Conservation (phyloP, 2,797 vertebrate genomes). For the Uromys caudimaculatus region DNA sequence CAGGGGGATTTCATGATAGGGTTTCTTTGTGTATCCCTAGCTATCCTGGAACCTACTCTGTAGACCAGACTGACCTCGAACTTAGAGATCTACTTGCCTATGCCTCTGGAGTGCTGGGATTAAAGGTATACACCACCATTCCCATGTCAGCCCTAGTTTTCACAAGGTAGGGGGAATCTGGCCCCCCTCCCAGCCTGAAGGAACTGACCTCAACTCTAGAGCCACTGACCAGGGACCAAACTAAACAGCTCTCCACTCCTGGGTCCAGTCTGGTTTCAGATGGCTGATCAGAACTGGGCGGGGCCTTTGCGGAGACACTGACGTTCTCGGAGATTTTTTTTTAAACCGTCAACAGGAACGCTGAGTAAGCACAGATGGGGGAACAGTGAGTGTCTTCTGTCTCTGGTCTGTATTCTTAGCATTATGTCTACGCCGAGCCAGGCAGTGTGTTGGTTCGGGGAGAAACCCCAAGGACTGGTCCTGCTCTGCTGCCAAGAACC, state of each 20-base stretch:
- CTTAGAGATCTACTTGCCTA: background rate
- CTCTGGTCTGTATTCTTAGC: background rate
- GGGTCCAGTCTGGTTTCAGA: background rate
- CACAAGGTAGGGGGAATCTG: background rate
- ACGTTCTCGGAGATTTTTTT: background rate
- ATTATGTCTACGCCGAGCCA: rapidly evolving
- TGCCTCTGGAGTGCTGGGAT: background rate
- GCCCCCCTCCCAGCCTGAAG: background rate
- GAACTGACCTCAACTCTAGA: background rate
- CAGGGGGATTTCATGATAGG: background rate
- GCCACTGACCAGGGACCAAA: background rate
- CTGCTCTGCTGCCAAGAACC: background rate
- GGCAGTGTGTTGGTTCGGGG: background rate
- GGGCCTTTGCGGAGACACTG: background rate
- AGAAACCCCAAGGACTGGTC: background rate
- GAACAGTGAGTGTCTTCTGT: background rate
- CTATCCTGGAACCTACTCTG: background rate
- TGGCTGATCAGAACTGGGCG: background rate
- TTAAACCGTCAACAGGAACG: background rate
- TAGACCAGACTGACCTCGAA: background rate
- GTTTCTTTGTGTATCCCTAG: background rate
- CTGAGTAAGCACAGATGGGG: constrained; percentile 43
- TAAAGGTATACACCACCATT: background rate
- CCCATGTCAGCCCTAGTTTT: background rate
- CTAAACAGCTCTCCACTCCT: background rate